Conservation (phyloP, 2,113 vertebrate species). For the Ceyx margarethae region DNA sequence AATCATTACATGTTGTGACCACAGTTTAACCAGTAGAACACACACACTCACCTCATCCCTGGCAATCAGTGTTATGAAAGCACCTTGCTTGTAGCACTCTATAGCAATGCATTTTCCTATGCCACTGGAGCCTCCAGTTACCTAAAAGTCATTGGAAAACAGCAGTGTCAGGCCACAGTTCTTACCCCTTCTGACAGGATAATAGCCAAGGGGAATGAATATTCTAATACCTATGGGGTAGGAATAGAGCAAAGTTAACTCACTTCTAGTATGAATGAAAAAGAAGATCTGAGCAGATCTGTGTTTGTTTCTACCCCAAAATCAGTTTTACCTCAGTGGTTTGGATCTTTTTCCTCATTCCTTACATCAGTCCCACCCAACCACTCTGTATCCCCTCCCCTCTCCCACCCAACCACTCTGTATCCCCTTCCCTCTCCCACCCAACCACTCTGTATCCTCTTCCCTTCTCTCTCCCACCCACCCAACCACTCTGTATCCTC, state of each 20-base stretch:
- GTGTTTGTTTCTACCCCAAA: background rate
- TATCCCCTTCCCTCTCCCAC: too few relatives aligned
- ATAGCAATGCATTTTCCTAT: constrained; percentile 96
- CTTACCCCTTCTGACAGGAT: background rate
- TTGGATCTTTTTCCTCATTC: background rate
- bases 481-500: too few relatives aligned
- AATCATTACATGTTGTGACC: background rate
- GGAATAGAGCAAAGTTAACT: background rate
- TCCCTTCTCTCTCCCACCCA: too few relatives aligned
- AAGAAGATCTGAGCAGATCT: background rate
- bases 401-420: too few relatives aligned
- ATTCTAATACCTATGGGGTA: background rate
- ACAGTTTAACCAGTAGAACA: background rate
- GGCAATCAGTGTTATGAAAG: constrained; percentile 96
- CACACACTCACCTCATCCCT: constrained; percentile 87
- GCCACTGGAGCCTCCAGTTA: constrained; percentile 96
- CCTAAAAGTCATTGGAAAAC: constrained; percentile 72
- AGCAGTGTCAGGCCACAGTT: background rate
- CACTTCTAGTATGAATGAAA: background rate
- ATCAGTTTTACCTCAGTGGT: background rate
- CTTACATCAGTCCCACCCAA: background rate
- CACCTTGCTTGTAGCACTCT: constrained; percentile 93
- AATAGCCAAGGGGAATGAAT: background rate
- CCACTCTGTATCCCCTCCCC: too few relatives aligned
- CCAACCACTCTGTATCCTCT: too few relatives aligned